phyloP scores from a whole-genome alignment of 2,113 vertebrate species.

The Pithys albifrons region DNA sequence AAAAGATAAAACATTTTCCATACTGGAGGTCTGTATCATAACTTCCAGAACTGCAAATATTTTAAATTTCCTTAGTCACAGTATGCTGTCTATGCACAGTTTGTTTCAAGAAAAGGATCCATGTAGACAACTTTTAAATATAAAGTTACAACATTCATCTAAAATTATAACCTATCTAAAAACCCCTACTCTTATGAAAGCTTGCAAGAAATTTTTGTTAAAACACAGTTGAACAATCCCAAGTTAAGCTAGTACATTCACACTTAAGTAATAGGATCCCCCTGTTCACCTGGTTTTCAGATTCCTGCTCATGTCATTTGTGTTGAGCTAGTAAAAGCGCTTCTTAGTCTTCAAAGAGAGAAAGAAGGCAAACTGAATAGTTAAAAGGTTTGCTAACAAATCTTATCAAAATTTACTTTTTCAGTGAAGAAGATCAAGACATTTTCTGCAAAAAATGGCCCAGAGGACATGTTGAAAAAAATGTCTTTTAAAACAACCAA shows the following conservation, averaged over 20 bases:
- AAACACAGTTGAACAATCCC: background rate
- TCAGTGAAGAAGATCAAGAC: background rate
- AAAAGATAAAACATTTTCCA: background rate
- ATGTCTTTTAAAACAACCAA: background rate
- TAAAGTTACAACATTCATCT: background rate
- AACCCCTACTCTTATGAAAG: background rate
- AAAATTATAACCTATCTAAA: background rate
- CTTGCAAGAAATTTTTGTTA: background rate
- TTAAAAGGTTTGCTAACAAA: background rate
- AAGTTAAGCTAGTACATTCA: background rate
- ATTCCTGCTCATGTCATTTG: accelerated
- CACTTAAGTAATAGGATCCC: background rate
- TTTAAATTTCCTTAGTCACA: background rate
- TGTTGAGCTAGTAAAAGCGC: background rate
- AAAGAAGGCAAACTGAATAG: background rate
- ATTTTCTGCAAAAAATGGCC: background rate
- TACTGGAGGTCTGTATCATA: background rate
- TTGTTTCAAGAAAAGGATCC: background rate
- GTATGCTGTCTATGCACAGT: background rate
- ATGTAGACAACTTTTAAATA: background rate
- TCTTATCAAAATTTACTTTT: background rate
- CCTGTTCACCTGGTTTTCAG: background rate
- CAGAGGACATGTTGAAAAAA: background rate
- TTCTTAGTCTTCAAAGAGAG: background rate
- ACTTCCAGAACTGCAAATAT: background rate